Evolutionary conservation across 30 jellyfish, hydroid and myxozoan genomes (phyloP), one percentile per base, ranked within the genome.

Genomic region (Aurelia coerulea): DNA sequence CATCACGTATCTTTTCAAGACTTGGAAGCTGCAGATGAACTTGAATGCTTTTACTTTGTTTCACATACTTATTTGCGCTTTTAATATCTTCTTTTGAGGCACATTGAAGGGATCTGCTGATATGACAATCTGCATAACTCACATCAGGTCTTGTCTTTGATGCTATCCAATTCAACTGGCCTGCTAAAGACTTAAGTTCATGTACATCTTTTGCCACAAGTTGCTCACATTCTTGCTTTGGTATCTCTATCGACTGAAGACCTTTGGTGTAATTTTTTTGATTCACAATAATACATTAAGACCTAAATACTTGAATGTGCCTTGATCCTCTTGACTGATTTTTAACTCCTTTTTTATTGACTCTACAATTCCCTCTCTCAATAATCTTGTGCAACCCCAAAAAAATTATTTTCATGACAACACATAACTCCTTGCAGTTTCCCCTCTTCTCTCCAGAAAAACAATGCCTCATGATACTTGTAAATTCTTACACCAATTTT

Each of bases 1-100:
- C 76, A 15, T 65, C 76, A 29, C 42, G 3, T 65, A 65, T 59
- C 2, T 59, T 59, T 59, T 59, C 69, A 59, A 59, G 69, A 59
- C 69, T 59, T 59, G 69, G 69, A 59, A 59, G 5, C 69, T 59
- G 69, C 69, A 59, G 69, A 59, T 59, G 69, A 59, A 59, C 69
- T 59, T 59, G 69, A 17, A 59, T 59, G 69, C 69, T 59, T 59
- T 59, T 59, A 59, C 69, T 59, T 59, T 59, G 69, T 59, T 59
- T 59, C 69, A 59, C 2, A 59, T 59, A 59, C 32, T 59, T 59
- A 5, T 59, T 59, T 2, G 69, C 69, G 2, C 69, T 59, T 59
- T 59, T 59, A 19, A 37, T 37, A 37, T 37, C 46, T 37, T 37
- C 4, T 37, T 37, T 37, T 37, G 46, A 1, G 2, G 46, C 46